Base-by-base conservation (phyloP, 2,113 vertebrate genomes). In the mouse (Mus musculus) region DNA sequence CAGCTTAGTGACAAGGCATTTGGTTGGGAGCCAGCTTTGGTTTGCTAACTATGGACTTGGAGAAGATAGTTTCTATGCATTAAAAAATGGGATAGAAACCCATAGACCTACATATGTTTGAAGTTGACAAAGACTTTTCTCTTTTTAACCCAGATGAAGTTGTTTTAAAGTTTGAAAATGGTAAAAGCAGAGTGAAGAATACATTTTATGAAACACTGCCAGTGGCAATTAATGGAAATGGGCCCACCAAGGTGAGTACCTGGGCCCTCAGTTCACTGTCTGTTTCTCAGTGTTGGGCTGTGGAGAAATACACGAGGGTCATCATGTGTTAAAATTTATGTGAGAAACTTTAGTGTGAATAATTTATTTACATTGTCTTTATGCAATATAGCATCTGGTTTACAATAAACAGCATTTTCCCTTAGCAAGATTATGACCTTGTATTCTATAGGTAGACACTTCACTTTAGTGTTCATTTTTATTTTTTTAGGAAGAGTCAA, bases 171-270 rank as follows among this genome's bases (percentile, higher is more conserved):
- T 99, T 99, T 98, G 99, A 99, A 98, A 99, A 99, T 19, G 99
- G 98, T 94, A 98, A 98, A 97, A 99, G 99, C 69, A 99, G 99
- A 98, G 99, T 99, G 78, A 99, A 99, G 95, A 99, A 99, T 98
- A 99, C 99, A 0, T 98, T 98, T 75, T 99, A 99, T n/a, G 99
- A 99, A 97, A 99, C 99, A 0, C 98, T 99, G 76, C 99, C 99
- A 0, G 98, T 99, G 89, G 98, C 98, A 2, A 94, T 99, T 98
- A 99, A 99, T 96, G 99, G 99, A 98, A 99, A 99, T 92, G 99
- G 99, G 86, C 99, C 99, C 96, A 99, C 99, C 94, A 99, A 99
- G 99, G 99, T 99, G 97, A 99, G 99, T 98, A 75, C 77, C 10
- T 17, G 12, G 24, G 54, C 36, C 69, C 56, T 85, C 59, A 42